A percentile compares a stretch with the other conserved stretches of the same genome.
phyloP scores from a whole-genome alignment of 2,113 vertebrate genomes.

The Ardeotis arabs region DNA sequence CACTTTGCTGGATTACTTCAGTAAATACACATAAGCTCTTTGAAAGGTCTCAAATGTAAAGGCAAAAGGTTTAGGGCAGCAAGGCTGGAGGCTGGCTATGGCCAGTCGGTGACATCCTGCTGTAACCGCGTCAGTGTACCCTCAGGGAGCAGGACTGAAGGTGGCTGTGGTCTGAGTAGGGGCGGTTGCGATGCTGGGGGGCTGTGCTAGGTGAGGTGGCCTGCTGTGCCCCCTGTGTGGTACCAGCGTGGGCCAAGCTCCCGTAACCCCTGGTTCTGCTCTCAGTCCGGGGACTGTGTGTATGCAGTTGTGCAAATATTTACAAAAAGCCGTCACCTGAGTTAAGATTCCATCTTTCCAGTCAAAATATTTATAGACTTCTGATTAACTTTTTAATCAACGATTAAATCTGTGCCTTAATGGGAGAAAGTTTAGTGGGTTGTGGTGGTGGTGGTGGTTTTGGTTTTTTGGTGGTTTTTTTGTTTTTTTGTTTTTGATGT shows the following conservation, averaged over 20 bases:
- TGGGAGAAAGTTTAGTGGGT: background rate
- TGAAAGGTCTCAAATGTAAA: background rate
- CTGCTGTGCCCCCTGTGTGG: background rate
- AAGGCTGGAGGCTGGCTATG: background rate
- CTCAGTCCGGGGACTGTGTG: background rate
- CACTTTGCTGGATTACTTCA: background rate
- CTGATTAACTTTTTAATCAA: conserved; percentile 23
- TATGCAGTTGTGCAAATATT: background rate
- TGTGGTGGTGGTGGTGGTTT: too few species aligned
- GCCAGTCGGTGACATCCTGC: background rate
- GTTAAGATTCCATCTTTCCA: background rate
- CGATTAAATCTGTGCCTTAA: background rate
- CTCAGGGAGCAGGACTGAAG: background rate
- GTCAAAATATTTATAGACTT: conserved; percentile 3
- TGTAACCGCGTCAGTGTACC: accelerated
- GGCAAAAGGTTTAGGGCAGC: background rate
- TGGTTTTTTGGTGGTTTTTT: too few species aligned
- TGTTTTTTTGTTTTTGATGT: too few species aligned
- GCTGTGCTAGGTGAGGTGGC: background rate
- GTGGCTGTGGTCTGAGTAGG: accelerated
- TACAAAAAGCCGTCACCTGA: background rate
- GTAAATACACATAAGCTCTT: background rate
- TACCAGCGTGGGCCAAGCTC: background rate
- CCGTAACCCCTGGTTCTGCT: background rate
- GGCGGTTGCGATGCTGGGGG: background rate